phyloP scores from a whole-genome alignment of 2,113 vertebrate species.

The Nymphicus hollandicus region DNA sequence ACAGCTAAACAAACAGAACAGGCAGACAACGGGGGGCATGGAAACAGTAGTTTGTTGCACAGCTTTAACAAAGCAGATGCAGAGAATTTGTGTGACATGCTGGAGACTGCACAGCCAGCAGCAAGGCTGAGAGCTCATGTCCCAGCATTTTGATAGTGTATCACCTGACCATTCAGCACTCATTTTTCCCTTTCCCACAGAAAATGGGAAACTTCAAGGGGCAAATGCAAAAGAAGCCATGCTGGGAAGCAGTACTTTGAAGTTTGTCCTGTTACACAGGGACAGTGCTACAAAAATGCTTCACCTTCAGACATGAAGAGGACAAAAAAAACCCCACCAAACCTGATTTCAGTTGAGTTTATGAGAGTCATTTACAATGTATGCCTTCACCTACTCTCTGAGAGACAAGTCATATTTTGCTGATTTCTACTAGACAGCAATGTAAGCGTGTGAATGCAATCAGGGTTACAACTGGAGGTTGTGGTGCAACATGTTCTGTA shows the following conservation, averaged over 20 bases:
- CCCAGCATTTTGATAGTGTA: background rate
- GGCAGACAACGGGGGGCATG: rapidly evolving
- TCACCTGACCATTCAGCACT: background rate
- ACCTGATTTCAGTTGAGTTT: background rate
- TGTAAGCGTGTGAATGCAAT: background rate
- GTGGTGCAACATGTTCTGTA: rapidly evolving
- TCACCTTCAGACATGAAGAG: background rate
- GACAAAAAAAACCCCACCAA: background rate
- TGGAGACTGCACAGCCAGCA: background rate
- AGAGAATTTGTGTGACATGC: background rate
- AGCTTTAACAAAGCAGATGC: background rate
- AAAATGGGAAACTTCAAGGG: background rate
- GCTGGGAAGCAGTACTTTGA: background rate
- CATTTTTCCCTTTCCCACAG: background rate
- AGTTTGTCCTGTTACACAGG: background rate
- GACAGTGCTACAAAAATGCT: background rate
- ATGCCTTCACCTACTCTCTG: background rate
- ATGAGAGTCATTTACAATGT: background rate
- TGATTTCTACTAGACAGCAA: background rate
- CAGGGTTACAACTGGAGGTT: background rate
- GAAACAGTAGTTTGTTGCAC: background rate
- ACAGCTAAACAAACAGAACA: background rate
- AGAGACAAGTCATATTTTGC: background rate
- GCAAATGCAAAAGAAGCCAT: background rate
- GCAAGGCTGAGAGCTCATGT: rapidly evolving